Percentiles rank a stretch among this genome's conserved stretches.
Evolutionary conservation across 2,113 vertebrate genomes (phyloP).

Genomic region (Ondatra zibethicus): DNA sequence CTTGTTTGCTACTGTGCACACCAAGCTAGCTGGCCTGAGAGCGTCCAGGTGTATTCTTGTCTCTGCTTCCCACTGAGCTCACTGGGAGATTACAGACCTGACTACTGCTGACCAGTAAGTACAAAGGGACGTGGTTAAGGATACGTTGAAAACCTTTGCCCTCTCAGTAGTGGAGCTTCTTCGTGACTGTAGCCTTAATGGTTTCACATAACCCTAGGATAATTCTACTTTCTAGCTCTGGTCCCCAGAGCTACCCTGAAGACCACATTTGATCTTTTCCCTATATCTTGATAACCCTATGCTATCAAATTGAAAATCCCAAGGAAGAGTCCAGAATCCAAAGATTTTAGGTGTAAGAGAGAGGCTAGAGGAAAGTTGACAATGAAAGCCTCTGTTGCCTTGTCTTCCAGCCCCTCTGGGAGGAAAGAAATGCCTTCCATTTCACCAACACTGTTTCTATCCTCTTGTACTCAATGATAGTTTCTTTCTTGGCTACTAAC

Average conservation of each 20-base stretch:
- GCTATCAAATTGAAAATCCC: neutral
- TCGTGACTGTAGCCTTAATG: neutral
- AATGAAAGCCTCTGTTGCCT: neutral
- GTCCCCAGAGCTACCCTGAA: neutral
- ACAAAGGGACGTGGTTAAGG: neutral
- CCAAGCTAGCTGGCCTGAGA: neutral
- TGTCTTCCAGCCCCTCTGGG: neutral
- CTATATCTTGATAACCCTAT: neutral
- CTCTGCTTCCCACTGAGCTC: neutral
- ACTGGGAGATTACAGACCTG: neutral
- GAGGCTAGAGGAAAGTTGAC: neutral
- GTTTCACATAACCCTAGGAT: neutral
- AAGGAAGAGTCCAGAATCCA: neutral
- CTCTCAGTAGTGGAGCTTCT: neutral
- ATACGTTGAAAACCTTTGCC: neutral
- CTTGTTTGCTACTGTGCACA: neutral
- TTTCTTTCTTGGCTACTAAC: constrained; percentile 32
- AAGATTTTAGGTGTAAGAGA: constrained; percentile 33
- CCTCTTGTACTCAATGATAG: constrained; percentile 11
- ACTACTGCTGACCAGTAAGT: neutral
- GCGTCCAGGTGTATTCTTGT: neutral
- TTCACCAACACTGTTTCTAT: neutral
- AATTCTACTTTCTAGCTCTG: neutral
- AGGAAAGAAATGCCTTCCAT: neutral
- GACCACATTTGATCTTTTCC: neutral